Evolutionary conservation across 2,888 invertebrate species (phyloP), one percentile per base, ranked within the genome.

Genomic region (Lithodes maja): DNA sequence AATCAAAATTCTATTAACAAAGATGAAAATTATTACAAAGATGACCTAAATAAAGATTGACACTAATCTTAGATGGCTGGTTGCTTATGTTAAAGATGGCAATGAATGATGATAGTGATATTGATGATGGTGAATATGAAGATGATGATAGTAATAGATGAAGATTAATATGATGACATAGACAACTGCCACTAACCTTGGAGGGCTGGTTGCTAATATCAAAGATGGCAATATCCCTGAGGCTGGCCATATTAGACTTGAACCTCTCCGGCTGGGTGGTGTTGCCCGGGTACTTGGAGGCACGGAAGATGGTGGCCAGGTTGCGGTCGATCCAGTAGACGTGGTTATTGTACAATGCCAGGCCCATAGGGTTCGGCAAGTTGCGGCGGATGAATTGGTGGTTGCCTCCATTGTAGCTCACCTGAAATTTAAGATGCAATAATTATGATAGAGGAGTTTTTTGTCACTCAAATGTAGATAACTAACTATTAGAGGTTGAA

Each of bases 311-410:
- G 0, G 97, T 96, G 92, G 96, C 96, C 2, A 99, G 94, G 93
- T 98, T 99, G 87, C 98, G 95, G 93, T 99, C 99, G 0, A 98
- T 98, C 99, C 99, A 99, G 93, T 97, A 99, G 0, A 99, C 96
- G 92, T 96, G 96, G 61, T 96, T 95, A 61, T 96, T 96, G 93
- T 97, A 96, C 0, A 99, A 95, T 0, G 98, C 97, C 54, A 99
- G 96, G 15, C 98, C 99, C 96, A 98, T 97, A 0, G 98, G 98
- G 93, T 97, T 98, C 0, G 99, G 98, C 17, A 98, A 94, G 93
- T 98, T 97, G 1, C 97, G 95, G 78, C 98, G 95, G 78, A 99
- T 97, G 3, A 97, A 95, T 93, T 97, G 97, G 17, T 94, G 87
- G 68, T 91, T 92, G 12, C 87, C 87, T 55, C 92, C 92, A 88